These are phyloP conservation scores for Cettia cetti DNA, from an alignment of 2,113 vertebrate genomes.

Conservation along the genomic window DNA sequence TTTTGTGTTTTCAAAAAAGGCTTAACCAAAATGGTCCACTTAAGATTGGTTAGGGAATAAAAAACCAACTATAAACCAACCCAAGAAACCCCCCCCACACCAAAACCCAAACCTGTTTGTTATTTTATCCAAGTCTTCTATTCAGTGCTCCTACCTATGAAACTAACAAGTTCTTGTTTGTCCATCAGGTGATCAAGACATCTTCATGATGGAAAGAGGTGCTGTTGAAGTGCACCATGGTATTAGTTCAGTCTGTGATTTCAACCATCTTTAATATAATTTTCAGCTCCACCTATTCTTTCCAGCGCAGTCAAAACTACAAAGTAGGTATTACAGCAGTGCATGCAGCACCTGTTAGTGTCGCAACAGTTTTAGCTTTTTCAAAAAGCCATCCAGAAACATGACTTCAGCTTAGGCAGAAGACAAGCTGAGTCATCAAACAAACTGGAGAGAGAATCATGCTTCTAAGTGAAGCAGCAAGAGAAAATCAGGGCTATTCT, in stretches of 20 bases:
- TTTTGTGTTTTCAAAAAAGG: not conserved
- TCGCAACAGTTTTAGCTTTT: not conserved
- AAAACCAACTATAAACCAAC: not conserved
- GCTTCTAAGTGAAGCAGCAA: not conserved
- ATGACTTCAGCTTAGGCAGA: not conserved
- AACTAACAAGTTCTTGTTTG: not conserved
- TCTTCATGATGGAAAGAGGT: not conserved
- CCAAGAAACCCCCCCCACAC: not conserved
- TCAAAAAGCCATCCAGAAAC: not conserved
- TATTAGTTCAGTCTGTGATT: not conserved
- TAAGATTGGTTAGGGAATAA: not conserved
- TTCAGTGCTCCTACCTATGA: not conserved
- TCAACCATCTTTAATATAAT: not conserved
- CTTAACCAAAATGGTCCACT: not conserved
- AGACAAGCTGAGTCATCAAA: not conserved
- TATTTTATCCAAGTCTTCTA: not conserved
- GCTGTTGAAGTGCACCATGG: not conserved
- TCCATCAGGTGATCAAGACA: not conserved
- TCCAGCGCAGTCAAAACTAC: not conserved
- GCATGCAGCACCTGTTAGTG: not conserved
- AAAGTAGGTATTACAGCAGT: not conserved
- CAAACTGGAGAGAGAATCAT: not conserved
- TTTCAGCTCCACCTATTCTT: not conserved
- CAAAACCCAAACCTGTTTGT: not conserved
- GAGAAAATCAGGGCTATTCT: not conserved